A percentile compares a stretch with the other conserved stretches of the same genome.
phyloP scores from a whole-genome alignment of 2,797 vertebrate genomes.

The Diceros bicornis region DNA sequence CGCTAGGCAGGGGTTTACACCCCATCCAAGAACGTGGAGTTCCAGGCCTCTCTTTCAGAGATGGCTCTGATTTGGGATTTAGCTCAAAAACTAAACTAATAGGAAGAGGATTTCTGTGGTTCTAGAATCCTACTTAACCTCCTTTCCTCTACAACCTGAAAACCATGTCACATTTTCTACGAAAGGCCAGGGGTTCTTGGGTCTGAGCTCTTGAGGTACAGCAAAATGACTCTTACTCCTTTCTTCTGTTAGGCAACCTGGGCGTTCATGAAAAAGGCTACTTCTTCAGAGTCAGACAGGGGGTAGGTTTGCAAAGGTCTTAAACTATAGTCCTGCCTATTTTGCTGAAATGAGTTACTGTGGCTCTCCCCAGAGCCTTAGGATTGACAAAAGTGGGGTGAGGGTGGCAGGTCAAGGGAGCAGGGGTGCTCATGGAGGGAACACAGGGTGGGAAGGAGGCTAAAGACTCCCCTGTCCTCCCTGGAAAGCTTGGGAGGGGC shows the following conservation, averaged over 20 bases:
- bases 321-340: background rate
- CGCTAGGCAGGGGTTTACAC: slow-evolving; percentile 71
- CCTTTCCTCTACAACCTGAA: background rate
- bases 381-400: background rate
- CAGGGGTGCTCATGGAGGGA: background rate
- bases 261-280: background rate
- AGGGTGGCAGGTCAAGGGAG: background rate
- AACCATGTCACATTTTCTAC: background rate
- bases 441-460: background rate
- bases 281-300: background rate
- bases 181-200: background rate
- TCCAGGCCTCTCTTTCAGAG: slow-evolving; percentile 77
- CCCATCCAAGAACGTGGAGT: slow-evolving; percentile 70
- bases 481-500: background rate
- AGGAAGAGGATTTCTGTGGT: background rate
- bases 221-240: background rate
- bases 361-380: background rate
- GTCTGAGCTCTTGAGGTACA: background rate
- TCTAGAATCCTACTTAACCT: background rate
- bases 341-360: background rate
- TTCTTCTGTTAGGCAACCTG: background rate
- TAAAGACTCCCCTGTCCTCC: background rate
- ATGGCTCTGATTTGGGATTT: slow-evolving; percentile 77
- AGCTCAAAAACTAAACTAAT: background rate
- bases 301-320: background rate